phyloP scores from a whole-genome alignment of 2,797 vertebrate species.

The Alfaro cultratus region DNA sequence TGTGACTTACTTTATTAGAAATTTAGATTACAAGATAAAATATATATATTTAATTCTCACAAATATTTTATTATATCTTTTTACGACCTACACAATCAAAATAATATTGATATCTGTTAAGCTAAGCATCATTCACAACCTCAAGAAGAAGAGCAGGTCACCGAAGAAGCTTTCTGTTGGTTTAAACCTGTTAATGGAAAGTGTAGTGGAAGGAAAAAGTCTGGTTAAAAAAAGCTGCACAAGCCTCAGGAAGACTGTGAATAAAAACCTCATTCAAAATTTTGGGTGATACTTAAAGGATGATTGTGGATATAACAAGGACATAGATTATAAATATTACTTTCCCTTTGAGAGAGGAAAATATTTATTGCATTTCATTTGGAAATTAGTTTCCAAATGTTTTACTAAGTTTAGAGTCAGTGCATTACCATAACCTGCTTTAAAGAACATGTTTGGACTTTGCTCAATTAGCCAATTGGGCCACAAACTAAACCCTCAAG shows the following conservation, averaged over 20 bases:
- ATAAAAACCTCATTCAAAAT: not conserved
- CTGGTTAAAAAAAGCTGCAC: not conserved
- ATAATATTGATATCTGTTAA: not conserved
- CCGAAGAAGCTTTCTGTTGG: not conserved
- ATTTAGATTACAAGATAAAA: too few relatives aligned
- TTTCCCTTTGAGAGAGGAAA: not conserved
- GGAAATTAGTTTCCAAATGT: not conserved
- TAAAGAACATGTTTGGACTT: not conserved
- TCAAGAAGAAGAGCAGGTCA: not conserved
- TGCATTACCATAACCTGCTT: not conserved
- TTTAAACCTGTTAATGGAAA: not conserved
- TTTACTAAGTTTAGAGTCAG: not conserved
- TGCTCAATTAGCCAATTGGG: not conserved
- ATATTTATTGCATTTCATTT: not conserved
- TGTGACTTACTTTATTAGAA: not conserved
- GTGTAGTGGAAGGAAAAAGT: constrained; percentile 1
- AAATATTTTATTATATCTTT: not conserved
- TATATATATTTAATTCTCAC: not conserved
- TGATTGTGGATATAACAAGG: not conserved
- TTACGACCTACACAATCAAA: not conserved
- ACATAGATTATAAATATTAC: not conserved
- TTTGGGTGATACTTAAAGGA: not conserved
- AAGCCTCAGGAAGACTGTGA: not conserved
- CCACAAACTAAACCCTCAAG: not conserved
- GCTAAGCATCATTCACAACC: not conserved